Evolutionary conservation across 92 coral and sea anemone species (phyloP), one percentile per base, ranked within the genome.

Genomic region (Epizoanthus rinbou): DNA sequence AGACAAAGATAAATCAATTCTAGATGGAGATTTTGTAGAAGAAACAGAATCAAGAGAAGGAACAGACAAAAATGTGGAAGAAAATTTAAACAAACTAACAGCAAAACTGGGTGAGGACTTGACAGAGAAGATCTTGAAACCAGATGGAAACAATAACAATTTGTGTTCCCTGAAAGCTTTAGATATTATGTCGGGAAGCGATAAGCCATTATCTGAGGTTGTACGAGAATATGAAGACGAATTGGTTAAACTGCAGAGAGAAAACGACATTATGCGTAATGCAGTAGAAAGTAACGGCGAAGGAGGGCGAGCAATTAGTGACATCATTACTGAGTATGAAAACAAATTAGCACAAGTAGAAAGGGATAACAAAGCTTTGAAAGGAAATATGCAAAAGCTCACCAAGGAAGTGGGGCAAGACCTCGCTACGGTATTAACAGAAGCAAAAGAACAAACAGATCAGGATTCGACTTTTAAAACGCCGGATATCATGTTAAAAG

Each of bases 141-240:
- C 6, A 18, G 80, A 81, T 9, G 43, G 81, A 17, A 39, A 70
- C n/a, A 39, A 70, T 23, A 39, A 8, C 14, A 24, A 33, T 14
- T 19, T 53, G 0, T 31, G 69, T 3, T 45, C 79, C 10, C 65
- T 86, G 0, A 76, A 88, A 60, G 97, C 94, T 1, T 71, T 91
- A 65, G 85, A 84, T 18, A 84, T 73, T 5, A 91, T 91, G 91
- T 84, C 80, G 19, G 79, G 85, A 3, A 89, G 93, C 53, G 76
- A 59, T 5, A 91, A 88, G 80, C 79, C 91, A 7, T 84, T 90
- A 4, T 87, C 89, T 9, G 91, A 88, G 17, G 93, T 87, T 18
- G 69, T 88, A 24, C 87, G 84, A 64, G 88, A 89, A 72, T 93
- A 91, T 74, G 95, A 95, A 76, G 87, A 87, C 15, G 84, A 91